Base-by-base conservation (phyloP, 2,888 invertebrate genomes). In the Ormia ochracea region DNA sequence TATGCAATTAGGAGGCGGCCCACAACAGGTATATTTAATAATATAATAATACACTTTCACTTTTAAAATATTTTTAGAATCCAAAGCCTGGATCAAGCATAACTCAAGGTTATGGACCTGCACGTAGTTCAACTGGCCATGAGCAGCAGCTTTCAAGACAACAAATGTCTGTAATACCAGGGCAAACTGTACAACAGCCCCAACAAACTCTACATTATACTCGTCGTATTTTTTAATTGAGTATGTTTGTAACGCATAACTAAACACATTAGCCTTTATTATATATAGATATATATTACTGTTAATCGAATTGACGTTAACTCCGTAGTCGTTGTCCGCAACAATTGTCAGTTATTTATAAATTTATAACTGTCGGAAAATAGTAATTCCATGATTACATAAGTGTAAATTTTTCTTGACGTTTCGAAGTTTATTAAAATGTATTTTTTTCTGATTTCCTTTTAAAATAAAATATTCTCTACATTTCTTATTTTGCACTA, bases 1-100 rank as follows among this genome's bases (percentile, higher is more conserved):
- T 4, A 86, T 89, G 83, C 88, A 88, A 83, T 88, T 88, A 33
- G 85, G 85, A 61, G 86, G 85, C 31, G 86, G 83, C 70, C 80
- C 87, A 19, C 82, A 84, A 3, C 87, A 86, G 85, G 88, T 88
- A 61, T 81, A 28, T 14, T 14, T 26, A 52, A 43, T 17, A 14
- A 36, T 1, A 14, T 6, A 1, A 36, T n/a, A n/a, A 9, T 12
- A 14, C n/a, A 43, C 41, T 59, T 52, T 19, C 31, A 14, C 48
- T 28, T 28, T 14, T 5, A 5, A 1, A 28, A 12, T 54, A 9
- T 12, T 5, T 36, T 58, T 4, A 94, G 94, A 92, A 93, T 76
- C 90, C 93, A n/a, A 94, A 95, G 87, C 92, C 94, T 0, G 95
- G 95, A 0, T 95, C 96, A 78, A 94, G 95, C 85, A 96, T 96